phyloP scores from a whole-genome alignment of 1,140 invertebrate genomes.

The Drosophila oshimai region DNA sequence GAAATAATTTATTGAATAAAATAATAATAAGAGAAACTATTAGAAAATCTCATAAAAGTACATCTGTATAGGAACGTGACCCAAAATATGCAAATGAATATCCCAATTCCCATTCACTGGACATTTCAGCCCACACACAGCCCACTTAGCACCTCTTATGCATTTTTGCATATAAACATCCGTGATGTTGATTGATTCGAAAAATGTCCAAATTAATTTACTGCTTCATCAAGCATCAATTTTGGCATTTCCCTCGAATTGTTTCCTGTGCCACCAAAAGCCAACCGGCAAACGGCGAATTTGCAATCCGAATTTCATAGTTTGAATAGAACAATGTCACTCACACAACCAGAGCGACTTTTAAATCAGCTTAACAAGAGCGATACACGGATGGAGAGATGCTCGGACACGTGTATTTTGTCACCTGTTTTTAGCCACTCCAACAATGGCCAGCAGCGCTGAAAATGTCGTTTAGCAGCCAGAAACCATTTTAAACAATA shows the following conservation, averaged over 20 bases:
- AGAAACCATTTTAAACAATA: slow-evolving; percentile 76
- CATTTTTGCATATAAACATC: slow-evolving; percentile 7
- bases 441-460: slow-evolving; percentile 38
- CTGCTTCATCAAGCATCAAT: slow-evolving; percentile 46
- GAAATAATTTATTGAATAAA: too few species aligned
- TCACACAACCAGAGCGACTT: not conserved
- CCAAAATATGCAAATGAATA: slow-evolving; percentile 33
- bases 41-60: not conserved
- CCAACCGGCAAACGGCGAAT: not conserved
- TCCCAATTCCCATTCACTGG: not conserved
- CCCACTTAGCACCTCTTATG: not conserved
- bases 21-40: too few species aligned
- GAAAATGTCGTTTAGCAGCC: slow-evolving; percentile 62
- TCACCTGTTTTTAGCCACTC: slow-evolving; percentile 27
- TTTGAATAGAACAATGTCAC: slow-evolving; percentile 27
- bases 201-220: slow-evolving; percentile 52
- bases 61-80: not conserved
- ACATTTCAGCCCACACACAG: slow-evolving; percentile 4
- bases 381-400: not conserved
- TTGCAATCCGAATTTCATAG: slow-evolving; percentile 28
- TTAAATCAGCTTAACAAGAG: slow-evolving; percentile 22
- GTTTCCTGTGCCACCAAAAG: slow-evolving; percentile 21
- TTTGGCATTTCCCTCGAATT: slow-evolving; percentile 33
- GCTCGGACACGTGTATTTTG: slow-evolving; percentile 29
- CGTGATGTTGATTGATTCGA: slow-evolving; percentile 20